Evolutionary conservation across 2,888 invertebrate species (phyloP).

Genomic region (Trachelus troglodyta): DNA sequence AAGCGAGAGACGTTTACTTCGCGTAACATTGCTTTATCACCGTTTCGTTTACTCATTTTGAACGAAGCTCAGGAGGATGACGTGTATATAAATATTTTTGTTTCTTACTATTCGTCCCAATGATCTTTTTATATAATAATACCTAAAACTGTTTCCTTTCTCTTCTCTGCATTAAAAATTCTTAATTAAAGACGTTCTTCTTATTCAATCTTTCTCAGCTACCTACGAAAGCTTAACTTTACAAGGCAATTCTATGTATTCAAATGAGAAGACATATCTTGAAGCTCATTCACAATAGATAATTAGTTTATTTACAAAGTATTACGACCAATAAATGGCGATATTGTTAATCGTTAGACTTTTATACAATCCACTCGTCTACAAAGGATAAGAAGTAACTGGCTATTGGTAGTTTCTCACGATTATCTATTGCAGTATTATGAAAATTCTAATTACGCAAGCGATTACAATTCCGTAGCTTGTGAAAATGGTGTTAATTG

Average conservation of each 20-base stretch:
- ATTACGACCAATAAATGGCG: background rate
- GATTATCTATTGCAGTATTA: background rate
- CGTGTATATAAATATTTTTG: too few species aligned
- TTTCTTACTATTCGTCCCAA: too few species aligned
- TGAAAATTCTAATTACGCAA: background rate
- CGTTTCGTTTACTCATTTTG: background rate
- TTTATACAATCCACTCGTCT: background rate
- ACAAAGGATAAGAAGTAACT: background rate
- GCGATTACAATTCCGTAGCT: background rate
- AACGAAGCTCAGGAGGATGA: too few species aligned
- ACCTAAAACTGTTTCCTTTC: background rate
- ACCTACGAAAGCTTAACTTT: background rate
- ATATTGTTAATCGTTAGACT: background rate
- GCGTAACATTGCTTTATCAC: background rate
- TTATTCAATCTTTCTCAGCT: background rate
- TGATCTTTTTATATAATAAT: background rate
- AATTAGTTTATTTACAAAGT: background rate
- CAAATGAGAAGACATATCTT: background rate
- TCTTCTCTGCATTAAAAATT: background rate
- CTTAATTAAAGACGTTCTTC: background rate
- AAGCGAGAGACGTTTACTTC: conserved; percentile 13
- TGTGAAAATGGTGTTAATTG: background rate
- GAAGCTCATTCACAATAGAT: background rate
- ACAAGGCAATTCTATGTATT: background rate
- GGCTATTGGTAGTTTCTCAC: background rate